phyloP scores from a whole-genome alignment of 2,888 invertebrate species.

The Pollenia griseotomentosa region DNA sequence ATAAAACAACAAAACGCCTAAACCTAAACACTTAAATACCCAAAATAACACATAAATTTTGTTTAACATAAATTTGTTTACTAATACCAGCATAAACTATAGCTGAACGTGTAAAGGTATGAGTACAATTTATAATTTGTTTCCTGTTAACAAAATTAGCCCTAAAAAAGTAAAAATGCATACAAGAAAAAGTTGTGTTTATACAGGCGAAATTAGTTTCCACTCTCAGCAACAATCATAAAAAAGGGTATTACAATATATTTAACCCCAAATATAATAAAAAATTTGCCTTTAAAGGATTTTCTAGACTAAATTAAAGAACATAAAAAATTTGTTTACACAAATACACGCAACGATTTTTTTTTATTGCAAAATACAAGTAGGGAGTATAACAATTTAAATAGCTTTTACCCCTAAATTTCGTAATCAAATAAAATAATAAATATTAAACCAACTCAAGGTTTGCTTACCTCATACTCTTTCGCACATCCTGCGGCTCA shows the following conservation, averaged over 20 bases:
- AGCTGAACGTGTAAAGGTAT: not conserved
- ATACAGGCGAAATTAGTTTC: slow-evolving; percentile 13
- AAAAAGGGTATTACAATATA: slow-evolving; percentile 22
- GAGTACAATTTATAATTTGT: slow-evolving; percentile 38
- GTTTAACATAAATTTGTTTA: slow-evolving; percentile 7
- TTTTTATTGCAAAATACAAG: not conserved
- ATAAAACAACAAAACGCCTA: not conserved
- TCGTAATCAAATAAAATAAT: not conserved
- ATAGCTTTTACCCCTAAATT: not conserved
- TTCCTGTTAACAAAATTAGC: slow-evolving; percentile 41
- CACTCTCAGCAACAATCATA: not conserved
- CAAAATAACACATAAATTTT: not conserved
- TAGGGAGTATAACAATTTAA: not conserved
- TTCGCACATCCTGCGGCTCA: slow-evolving; percentile 84
- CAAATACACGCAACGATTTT: not conserved
- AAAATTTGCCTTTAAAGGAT: slow-evolving; percentile 33
- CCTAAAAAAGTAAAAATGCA: too few species aligned
- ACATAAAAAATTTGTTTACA: not conserved
- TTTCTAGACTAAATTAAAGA: not conserved
- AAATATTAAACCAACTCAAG: not conserved
- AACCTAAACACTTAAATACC: slow-evolving; percentile 32
- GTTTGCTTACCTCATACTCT: slow-evolving; percentile 83
- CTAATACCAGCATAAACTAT: not conserved
- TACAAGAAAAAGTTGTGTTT: not conserved
- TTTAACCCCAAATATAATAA: slow-evolving; percentile 33